Evolutionary conservation across 2,113 vertebrate species (phyloP), one percentile per base, ranked within the genome.

Genomic region (Progne subis): DNA sequence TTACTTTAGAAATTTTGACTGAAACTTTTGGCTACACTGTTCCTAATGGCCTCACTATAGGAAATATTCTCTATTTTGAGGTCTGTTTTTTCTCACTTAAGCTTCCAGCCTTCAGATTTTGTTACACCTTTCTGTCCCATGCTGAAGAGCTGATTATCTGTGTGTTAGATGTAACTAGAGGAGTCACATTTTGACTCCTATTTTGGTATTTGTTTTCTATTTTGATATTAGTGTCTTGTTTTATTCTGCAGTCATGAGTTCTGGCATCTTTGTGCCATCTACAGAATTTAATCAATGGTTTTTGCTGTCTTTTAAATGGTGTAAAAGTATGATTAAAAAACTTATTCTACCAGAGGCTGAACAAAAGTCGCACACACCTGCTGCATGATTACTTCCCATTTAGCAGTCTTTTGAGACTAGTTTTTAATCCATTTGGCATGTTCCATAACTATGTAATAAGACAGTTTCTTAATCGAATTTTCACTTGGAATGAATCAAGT

Each of bases 41-140:
- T 93, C 26, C 32, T 77, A 90, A 83, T 83, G 46, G 18, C 10
- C 57, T 85, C 9, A 26, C 11, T 53, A 57, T 56, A 69, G 32
- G 90, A 89, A 88, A 69, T 71, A 32, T 43, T 25, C 8, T 72
- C 57, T 87, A 82, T 90, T 95, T 90, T 53, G 60, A 91, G 65
- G 8, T 69, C 90, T 87, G 1, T 15, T 57, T 92, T 84, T 95
- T 90, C 78, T 91, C 63, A 80, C 67, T 93, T 94, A 55, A 88
- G 25, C 28, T 95, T 69, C 15, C 37, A 74, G 67, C n/a, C 57
- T 69, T 87, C 85, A 92, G 37, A 90, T 82, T 84, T 89, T 75
- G 29, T 92, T 92, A 41, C 39, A 84, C 23, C 49, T 76, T 82
- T 90, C 71, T 71, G 24, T 92, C 31, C 26, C 14, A 21, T 61